Conservation (phyloP, 1,140 invertebrate genomes). For the Pseudomyrmex flavicornis region DNA sequence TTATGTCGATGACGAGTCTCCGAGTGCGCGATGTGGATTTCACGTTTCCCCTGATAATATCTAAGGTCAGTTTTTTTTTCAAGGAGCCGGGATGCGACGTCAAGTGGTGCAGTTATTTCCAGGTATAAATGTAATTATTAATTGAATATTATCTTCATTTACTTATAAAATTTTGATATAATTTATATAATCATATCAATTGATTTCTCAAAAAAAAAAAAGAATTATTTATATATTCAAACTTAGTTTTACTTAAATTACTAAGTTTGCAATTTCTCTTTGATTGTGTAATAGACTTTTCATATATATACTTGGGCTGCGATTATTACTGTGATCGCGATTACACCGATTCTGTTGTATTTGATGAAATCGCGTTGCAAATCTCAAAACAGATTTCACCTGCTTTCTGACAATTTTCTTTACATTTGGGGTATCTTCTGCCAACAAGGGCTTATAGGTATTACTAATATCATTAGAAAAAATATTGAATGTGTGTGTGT, state of each 20-base stretch:
- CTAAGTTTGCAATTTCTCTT: constrained; percentile 30
- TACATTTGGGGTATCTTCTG: constrained; percentile 76
- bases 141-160: too few species aligned
- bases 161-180: too few species aligned
- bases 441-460: constrained; percentile 75
- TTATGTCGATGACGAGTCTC: constrained; percentile 69
- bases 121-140: constrained; percentile 52
- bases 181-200: too few species aligned
- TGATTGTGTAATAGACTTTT: constrained; percentile 51
- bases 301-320: constrained; percentile 51
- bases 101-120: constrained; percentile 73
- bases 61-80: constrained; percentile 59
- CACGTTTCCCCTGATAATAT: constrained; percentile 68
- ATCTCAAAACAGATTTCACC: neutral
- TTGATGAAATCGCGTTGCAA: constrained; percentile 36
- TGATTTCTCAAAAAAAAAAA: too few species aligned
- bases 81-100: constrained; percentile 61
- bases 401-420: constrained; percentile 65
- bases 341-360: constrained; percentile 16
- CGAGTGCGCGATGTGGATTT: constrained; percentile 73
- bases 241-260: neutral
- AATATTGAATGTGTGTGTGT: neutral
- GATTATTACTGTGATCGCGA: constrained; percentile 37
- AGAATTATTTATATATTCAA: too few species aligned
- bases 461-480: constrained; percentile 19